Percentiles rank a stretch among this genome's conserved stretches.
Evolutionary conservation across 2,797 vertebrate genomes (phyloP).

Genomic region (Bovichtus variegatus): DNA sequence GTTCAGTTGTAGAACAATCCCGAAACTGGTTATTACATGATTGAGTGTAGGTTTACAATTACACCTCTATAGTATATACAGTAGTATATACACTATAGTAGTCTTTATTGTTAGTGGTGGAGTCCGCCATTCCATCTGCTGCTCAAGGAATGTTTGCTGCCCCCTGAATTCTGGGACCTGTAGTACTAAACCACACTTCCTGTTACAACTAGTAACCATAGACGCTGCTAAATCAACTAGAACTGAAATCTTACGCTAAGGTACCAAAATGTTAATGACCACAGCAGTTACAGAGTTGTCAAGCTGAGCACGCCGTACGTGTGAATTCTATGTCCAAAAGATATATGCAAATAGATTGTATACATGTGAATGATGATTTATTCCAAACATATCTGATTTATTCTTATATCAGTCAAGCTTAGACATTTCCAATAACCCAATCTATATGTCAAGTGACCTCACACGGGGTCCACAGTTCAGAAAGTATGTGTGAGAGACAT

Average conservation of each 20-base stretch:
- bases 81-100: too few relatives aligned
- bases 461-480: background rate
- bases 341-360: background rate
- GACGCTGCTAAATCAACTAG: background rate
- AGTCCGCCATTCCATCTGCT: background rate
- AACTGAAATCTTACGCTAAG: background rate
- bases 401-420: background rate
- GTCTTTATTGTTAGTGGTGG: background rate
- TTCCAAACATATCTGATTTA: background rate
- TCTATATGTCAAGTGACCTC: constrained; percentile 2
- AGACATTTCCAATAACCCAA: background rate
- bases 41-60: too few relatives aligned
- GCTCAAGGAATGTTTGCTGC: background rate
- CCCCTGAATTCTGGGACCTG: background rate
- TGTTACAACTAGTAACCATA: background rate
- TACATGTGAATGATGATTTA: background rate
- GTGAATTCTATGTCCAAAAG: background rate
- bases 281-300: background rate
- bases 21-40: background rate
- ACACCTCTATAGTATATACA: too few relatives aligned
- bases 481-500: constrained; percentile 18
- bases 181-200: background rate
- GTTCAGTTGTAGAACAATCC: background rate
- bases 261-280: background rate
- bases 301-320: background rate